phyloP scores from a whole-genome alignment of 2,888 invertebrate species.

The Crocallis elinguaria region DNA sequence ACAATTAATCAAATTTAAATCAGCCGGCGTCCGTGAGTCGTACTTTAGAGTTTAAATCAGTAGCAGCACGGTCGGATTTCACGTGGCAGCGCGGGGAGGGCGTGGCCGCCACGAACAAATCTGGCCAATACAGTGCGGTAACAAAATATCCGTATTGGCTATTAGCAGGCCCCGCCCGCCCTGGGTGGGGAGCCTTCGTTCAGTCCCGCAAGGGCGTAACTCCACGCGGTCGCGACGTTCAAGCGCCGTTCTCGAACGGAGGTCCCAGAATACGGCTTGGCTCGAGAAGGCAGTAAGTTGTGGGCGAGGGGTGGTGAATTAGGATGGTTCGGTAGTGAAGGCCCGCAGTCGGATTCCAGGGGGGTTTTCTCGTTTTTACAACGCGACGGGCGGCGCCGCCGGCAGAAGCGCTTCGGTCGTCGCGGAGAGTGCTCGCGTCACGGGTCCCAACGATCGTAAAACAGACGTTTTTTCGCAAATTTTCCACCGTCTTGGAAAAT shows the following conservation, averaged over 20 bases:
- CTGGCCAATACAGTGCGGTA: conserved; percentile 87
- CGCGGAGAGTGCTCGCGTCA: conserved; percentile 76
- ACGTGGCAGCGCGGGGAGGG: conserved; percentile 55
- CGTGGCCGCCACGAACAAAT: conserved; percentile 81
- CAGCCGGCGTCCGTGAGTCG: conserved; percentile 51
- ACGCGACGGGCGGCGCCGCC: conserved; percentile 63
- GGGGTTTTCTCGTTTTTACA: conserved; percentile 61
- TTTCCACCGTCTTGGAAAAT: conserved; percentile 49
- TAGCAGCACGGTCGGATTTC: conserved; percentile 53
- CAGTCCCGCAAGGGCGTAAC: conserved; percentile 46
- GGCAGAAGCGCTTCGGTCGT: conserved; percentile 76
- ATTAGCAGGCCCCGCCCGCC: conserved; percentile 82
- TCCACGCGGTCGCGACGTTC: background rate
- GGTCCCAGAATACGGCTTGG: conserved; percentile 31
- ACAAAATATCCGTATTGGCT: conserved; percentile 86
- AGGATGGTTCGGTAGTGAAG: conserved; percentile 57
- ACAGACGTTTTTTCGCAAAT: conserved; percentile 53
- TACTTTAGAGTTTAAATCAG: conserved; percentile 54
- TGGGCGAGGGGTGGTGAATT: conserved; percentile 53
- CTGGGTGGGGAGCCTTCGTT: conserved; percentile 47
- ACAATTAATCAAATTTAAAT: conserved; percentile 85
- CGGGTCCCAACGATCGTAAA: conserved; percentile 29
- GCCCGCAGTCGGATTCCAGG: conserved; percentile 40
- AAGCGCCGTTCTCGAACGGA: conserved; percentile 20
- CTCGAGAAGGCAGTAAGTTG: conserved; percentile 51